Evolutionary conservation across 2,113 vertebrate species (phyloP).

Genomic region (Promerops cafer): DNA sequence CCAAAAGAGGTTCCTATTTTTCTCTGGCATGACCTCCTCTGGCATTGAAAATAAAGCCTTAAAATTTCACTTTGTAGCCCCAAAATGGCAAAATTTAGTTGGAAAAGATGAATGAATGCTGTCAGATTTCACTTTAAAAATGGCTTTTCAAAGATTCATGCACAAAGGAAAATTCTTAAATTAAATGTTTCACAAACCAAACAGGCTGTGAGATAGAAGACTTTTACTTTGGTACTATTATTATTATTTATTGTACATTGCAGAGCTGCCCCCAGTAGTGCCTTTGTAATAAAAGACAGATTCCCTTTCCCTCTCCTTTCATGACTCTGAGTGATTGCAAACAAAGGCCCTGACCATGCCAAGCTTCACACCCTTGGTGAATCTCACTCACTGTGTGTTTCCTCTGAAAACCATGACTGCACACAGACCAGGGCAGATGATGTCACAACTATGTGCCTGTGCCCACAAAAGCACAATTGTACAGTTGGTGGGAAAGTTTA

Average conservation of each 20-base stretch:
- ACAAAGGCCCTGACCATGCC: background rate
- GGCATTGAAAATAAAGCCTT: background rate
- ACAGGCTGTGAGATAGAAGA: background rate
- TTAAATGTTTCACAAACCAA: background rate
- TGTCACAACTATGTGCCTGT: background rate
- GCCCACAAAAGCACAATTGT: background rate
- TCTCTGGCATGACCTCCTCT: background rate
- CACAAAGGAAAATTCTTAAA: background rate
- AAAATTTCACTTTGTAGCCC: background rate
- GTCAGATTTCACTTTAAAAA: background rate
- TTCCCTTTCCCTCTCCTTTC: background rate
- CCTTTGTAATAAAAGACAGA: background rate
- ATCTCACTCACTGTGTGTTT: background rate
- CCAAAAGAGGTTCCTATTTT: background rate
- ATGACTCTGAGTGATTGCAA: background rate
- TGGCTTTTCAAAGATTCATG: background rate
- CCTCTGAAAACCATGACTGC: background rate
- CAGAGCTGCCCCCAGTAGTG: background rate
- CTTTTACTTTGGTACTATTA: background rate
- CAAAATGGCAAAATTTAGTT: background rate
- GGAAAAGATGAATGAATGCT: background rate
- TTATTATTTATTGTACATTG: background rate
- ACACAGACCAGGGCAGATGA: background rate
- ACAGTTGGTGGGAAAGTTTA: fast-evolving
- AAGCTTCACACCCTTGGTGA: background rate